phyloP scores from a whole-genome alignment of 2,797 vertebrate genomes.

The Myotis daubentonii region DNA sequence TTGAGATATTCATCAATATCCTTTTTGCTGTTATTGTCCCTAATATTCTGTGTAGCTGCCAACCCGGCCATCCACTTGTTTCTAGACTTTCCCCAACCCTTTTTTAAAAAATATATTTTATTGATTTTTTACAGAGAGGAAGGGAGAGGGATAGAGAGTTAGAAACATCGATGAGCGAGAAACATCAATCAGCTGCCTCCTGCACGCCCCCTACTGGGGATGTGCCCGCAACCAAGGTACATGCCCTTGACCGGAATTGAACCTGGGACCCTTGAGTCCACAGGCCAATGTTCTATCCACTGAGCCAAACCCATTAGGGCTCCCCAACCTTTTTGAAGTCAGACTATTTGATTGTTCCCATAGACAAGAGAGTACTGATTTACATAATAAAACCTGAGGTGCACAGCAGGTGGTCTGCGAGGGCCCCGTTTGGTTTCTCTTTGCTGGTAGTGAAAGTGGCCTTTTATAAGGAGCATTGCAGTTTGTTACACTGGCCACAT shows the following conservation, averaged over 20 bases:
- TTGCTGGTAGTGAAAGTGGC: background rate
- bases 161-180: no score
- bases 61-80: background rate
- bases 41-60: background rate
- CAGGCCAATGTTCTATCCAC: no score
- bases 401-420: background rate
- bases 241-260: no score
- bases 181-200: no score
- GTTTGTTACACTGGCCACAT: background rate
- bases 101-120: background rate
- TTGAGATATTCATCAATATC: background rate
- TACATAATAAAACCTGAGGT: constrained; percentile 61
- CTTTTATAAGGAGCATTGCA: background rate
- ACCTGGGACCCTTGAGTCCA: no score
- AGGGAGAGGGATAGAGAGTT: no score
- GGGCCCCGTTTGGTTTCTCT: constrained; percentile 53
- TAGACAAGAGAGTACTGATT: background rate
- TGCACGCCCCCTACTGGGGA: no score
- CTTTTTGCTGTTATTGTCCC: background rate
- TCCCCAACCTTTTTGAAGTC: constrained; percentile 51
- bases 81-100: constrained; percentile 56
- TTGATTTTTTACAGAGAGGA: no score
- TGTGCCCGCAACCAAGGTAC: no score
- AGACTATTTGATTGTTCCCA: constrained; percentile 30
- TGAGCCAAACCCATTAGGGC: no score